phyloP scores from a whole-genome alignment of 2,888 invertebrate species.

The Noctua fimbriata region DNA sequence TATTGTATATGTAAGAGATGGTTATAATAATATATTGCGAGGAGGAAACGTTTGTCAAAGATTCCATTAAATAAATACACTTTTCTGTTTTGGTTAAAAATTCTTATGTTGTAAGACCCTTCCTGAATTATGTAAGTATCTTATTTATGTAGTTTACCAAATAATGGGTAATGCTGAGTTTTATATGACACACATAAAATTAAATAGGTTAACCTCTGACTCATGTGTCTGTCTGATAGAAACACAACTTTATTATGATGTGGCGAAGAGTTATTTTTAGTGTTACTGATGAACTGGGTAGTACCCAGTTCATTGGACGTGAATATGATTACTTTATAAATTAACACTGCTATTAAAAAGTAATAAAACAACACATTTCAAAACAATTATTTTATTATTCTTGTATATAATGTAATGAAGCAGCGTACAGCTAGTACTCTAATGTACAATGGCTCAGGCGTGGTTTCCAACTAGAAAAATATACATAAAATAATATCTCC shows the following conservation, averaged over 20 bases:
- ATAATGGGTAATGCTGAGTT: background rate
- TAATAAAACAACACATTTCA: constrained; percentile 79
- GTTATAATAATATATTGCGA: constrained; percentile 69
- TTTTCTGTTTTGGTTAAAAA: constrained; percentile 73
- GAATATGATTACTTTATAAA: constrained; percentile 14
- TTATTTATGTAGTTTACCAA: constrained; percentile 11
- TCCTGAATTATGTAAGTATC: constrained; percentile 32
- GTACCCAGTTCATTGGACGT: background rate
- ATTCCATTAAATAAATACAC: constrained; percentile 84
- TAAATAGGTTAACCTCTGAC: background rate
- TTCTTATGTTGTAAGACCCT: constrained; percentile 46
- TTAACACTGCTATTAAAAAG: constrained; percentile 13
- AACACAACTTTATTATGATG: background rate
- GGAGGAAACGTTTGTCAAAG: constrained; percentile 72
- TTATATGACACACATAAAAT: background rate
- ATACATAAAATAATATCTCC: constrained; percentile 67
- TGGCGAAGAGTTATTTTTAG: background rate
- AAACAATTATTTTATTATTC: constrained; percentile 89
- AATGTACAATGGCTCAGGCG: constrained; percentile 83
- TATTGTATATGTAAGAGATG: constrained; percentile 79
- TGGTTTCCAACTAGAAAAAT: constrained; percentile 72
- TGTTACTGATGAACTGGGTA: background rate
- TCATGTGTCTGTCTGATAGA: background rate
- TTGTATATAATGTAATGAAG: constrained; percentile 88
- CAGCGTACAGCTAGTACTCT: constrained; percentile 86